Conservation (phyloP, 2,113 vertebrate genomes). For the Pterocles gutturalis region DNA sequence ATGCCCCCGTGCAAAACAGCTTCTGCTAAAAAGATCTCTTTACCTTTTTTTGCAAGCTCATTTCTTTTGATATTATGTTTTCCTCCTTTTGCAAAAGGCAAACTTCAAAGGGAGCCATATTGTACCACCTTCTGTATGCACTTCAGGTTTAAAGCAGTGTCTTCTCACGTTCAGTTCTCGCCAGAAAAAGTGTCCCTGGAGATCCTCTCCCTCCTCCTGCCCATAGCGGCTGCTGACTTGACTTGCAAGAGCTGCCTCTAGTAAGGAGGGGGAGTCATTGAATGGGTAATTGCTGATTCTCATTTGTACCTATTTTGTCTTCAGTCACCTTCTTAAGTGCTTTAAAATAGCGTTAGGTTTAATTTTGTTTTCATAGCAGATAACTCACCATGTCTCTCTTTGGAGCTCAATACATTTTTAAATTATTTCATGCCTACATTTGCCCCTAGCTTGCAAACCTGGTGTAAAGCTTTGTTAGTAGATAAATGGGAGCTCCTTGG, state of each 20-base stretch:
- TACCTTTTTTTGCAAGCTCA: background rate
- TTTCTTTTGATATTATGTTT: background rate
- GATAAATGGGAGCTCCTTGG: background rate
- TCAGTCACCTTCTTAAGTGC: background rate
- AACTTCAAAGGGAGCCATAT: background rate
- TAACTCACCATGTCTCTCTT: background rate
- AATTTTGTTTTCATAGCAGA: background rate
- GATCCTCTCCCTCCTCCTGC: background rate
- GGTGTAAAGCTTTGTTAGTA: background rate
- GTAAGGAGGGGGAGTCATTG: background rate
- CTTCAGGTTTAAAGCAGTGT: background rate
- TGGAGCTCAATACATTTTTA: background rate
- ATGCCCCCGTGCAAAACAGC: background rate
- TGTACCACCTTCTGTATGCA: background rate
- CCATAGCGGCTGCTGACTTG: background rate
- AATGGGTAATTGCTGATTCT: background rate
- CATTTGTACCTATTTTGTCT: background rate
- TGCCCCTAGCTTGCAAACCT: background rate
- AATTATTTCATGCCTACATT: background rate
- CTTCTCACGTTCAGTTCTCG: background rate
- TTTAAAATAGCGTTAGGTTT: background rate
- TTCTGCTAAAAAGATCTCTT: background rate
- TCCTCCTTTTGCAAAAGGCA: background rate
- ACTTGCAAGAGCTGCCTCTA: background rate
- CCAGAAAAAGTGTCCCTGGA: background rate